These are phyloP conservation scores for Tupaia tana DNA, from an alignment of 2,113 vertebrate species.

Conservation along the genomic window DNA sequence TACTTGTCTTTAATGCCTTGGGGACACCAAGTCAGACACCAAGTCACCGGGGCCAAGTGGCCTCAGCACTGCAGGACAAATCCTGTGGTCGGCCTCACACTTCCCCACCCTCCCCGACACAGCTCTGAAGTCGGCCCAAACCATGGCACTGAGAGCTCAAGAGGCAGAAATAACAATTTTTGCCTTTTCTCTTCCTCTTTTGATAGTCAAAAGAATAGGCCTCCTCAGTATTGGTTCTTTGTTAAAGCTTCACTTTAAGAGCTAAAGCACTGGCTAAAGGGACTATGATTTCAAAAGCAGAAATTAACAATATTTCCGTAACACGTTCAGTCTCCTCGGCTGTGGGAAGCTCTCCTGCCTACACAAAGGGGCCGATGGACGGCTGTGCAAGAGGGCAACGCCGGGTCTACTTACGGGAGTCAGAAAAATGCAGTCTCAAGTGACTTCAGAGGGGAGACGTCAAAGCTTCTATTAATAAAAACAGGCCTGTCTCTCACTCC, in stretches of 20 bases:
- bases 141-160: not conserved
- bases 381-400: not conserved
- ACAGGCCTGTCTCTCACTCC: not conserved
- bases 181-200: not conserved
- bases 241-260: constrained; percentile 9
- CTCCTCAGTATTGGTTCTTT: not conserved
- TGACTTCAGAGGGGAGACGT: not conserved
- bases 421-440: not conserved
- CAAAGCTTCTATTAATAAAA: constrained; percentile 9
- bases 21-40: too few species aligned
- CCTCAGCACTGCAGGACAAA: not conserved
- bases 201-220: constrained; percentile 2
- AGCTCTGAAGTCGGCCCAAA: not conserved
- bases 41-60: too few species aligned
- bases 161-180: not conserved
- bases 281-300: not conserved
- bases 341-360: not conserved
- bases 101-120: not conserved
- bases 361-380: not conserved
- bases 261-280: not conserved
- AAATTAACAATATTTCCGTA: not conserved
- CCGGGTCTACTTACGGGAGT: not conserved
- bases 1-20: not conserved
- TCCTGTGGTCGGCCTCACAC: not conserved
- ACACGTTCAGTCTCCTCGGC: not conserved